Percentiles rank a stretch among this genome's conserved stretches.
phyloP scores from a whole-genome alignment of 1,140 invertebrate genomes.

The Calephelis nemesis region DNA sequence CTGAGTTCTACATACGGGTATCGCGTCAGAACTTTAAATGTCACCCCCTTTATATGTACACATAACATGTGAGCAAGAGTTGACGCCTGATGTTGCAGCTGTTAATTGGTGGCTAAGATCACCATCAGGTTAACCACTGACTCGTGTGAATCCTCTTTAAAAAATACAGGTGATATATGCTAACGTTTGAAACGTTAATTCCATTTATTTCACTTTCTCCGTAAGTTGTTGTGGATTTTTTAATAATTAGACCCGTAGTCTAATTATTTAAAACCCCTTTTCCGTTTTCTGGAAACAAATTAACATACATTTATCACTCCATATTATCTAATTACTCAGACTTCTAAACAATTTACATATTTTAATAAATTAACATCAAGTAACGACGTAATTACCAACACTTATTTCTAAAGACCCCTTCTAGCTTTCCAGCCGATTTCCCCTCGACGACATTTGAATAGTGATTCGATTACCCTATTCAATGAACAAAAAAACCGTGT shows the following conservation, averaged over 20 bases:
- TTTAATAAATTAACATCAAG: conserved; percentile 31
- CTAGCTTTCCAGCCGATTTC: conserved; percentile 39
- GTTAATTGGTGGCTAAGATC: no score
- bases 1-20: no score
- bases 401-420: conserved; percentile 26
- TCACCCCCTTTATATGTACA: no score
- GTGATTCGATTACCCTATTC: conserved; percentile 52
- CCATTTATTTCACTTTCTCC: no score
- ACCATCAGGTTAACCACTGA: no score
- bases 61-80: no score
- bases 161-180: no score
- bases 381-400: conserved; percentile 33
- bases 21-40: no score
- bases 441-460: conserved; percentile 46
- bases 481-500: conserved; percentile 44
- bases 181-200: no score
- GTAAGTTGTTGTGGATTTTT: no score
- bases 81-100: no score
- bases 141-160: no score
- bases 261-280: not conserved
- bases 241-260: not conserved
- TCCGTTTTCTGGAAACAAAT: not conserved
- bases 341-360: conserved; percentile 18
- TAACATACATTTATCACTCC: not conserved
- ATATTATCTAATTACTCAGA: conserved; percentile 1